phyloP scores from a whole-genome alignment of 2,888 invertebrate genomes.

The Brachyopa scutellaris region DNA sequence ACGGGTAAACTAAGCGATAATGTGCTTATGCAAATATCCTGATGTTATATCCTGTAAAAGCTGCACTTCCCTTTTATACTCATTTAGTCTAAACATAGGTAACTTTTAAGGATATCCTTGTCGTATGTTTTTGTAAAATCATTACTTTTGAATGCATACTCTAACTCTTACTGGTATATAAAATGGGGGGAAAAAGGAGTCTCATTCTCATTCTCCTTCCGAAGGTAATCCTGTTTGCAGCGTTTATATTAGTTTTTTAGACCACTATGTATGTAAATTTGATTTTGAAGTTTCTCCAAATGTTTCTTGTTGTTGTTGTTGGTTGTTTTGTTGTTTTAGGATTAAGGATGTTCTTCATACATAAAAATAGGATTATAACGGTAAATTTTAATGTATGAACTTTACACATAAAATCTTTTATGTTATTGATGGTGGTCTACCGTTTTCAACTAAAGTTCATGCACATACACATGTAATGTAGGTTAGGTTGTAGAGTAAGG shows the following conservation, averaged over 20 bases:
- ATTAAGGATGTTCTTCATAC: constrained; percentile 65
- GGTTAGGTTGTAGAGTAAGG: not conserved
- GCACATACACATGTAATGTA: too few relatives aligned
- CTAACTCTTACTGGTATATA: not conserved
- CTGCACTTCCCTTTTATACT: constrained; percentile 25
- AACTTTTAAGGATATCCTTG: constrained; percentile 49
- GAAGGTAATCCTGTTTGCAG: constrained; percentile 25
- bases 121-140: constrained; percentile 54
- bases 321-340: constrained; percentile 53
- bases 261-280: constrained; percentile 64
- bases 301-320: too few relatives aligned
- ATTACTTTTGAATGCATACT: constrained; percentile 52
- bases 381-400: constrained; percentile 62
- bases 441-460: not conserved
- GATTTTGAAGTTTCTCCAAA: constrained; percentile 41
- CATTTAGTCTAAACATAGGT: constrained; percentile 47
- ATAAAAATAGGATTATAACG: constrained; percentile 58
- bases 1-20: constrained; percentile 44
- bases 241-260: constrained; percentile 41
- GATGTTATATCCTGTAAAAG: constrained; percentile 13
- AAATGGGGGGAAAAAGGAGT: not conserved
- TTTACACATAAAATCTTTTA: constrained; percentile 46
- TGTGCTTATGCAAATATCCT: constrained; percentile 54
- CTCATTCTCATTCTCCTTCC: not conserved
- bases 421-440: constrained; percentile 38